These are phyloP conservation scores for Pyralis farinalis DNA, from an alignment of 2,888 invertebrate genomes.

Conservation along the genomic window DNA sequence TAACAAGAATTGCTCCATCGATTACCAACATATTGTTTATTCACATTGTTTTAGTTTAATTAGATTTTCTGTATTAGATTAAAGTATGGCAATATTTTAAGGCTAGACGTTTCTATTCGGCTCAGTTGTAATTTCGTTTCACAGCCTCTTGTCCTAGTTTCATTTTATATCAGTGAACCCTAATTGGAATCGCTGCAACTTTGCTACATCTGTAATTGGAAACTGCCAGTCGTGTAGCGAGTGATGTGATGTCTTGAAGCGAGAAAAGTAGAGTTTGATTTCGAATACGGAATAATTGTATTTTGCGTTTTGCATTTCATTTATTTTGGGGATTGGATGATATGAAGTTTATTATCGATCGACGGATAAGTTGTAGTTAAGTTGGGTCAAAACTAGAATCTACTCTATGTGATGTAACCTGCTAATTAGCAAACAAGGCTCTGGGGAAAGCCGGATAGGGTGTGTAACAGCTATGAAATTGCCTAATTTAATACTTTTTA, in stretches of 20 bases:
- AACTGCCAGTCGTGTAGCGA: conserved; percentile 31
- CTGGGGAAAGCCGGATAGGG: no score
- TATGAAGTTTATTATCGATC: no score
- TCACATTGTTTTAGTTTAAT: conserved; percentile 18
- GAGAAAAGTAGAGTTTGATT: conserved; percentile 15
- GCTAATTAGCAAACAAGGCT: no score
- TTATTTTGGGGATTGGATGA: no score
- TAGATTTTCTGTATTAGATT: no score
- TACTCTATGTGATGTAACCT: no score
- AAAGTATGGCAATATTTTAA: not conserved
- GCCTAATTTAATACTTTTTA: no score
- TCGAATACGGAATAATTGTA: conserved; percentile 8
- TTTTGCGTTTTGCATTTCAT: no score
- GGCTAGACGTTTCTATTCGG: conserved; percentile 11
- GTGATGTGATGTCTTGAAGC: conserved; percentile 17
- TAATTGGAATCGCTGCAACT: conserved; percentile 41
- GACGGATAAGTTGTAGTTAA: no score
- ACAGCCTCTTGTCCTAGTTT: conserved; percentile 33
- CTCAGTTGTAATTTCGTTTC: conserved; percentile 20
- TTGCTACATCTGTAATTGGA: conserved; percentile 43
- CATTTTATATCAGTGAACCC: conserved; percentile 34
- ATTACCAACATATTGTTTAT: conserved; percentile 36
- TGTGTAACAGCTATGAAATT: no score
- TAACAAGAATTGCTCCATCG: conserved; percentile 35
- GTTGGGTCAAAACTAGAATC: no score